phyloP scores from a whole-genome alignment of 2,797 vertebrate species.

The Gadopsis marmoratus region DNA sequence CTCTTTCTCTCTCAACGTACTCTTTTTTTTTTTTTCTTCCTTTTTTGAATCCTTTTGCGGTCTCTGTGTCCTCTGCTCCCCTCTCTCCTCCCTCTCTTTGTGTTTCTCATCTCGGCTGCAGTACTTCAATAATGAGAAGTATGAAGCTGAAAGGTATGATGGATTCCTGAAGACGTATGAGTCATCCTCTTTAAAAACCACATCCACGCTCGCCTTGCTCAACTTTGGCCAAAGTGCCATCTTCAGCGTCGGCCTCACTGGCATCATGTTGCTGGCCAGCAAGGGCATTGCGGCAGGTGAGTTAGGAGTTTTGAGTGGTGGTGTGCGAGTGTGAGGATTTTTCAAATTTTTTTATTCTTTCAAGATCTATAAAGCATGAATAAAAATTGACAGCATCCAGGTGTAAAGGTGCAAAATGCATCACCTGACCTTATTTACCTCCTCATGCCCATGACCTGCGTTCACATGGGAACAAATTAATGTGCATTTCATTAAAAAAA shows the following conservation, averaged over 20 bases:
- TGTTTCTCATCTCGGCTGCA: constrained; percentile 69
- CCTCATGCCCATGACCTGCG: constrained; percentile 22
- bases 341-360: not conserved
- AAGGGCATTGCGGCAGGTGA: constrained; percentile 94
- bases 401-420: constrained; percentile 8
- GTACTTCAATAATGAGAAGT: constrained; percentile 99
- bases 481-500: constrained; percentile 31
- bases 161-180: constrained; percentile 93
- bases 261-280: constrained; percentile 96
- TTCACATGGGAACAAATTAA: constrained; percentile 24
- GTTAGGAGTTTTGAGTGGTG: not conserved
- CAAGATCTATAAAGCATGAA: constrained; percentile 13
- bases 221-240: constrained; percentile 97
- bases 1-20: constrained; percentile 34
- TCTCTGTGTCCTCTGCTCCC: constrained; percentile 41
- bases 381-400: not conserved
- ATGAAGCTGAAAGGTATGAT: constrained; percentile 95
- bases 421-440: constrained; percentile 22
- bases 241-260: constrained; percentile 94
- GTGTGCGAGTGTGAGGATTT: not conserved
- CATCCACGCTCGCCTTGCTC: constrained; percentile 93
- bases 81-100: constrained; percentile 14
- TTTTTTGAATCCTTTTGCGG: constrained; percentile 43
- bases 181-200: constrained; percentile 95
- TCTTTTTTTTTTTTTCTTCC: constrained; percentile 21